Base-by-base conservation (phyloP, 1,140 invertebrate species). In the Coptotermes formosanus region DNA sequence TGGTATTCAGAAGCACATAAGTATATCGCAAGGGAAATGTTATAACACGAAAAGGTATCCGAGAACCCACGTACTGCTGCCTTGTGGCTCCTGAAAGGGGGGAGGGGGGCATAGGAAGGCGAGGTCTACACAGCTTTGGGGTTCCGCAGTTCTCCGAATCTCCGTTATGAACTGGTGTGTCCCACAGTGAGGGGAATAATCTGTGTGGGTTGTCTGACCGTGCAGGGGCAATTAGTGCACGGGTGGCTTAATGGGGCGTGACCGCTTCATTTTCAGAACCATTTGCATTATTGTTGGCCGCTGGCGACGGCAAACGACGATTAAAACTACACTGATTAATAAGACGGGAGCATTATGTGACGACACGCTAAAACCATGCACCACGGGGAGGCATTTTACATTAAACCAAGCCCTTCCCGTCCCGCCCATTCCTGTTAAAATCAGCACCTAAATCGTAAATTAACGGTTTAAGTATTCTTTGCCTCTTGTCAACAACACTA, bases 301-400 rank as follows among this genome's bases (percentile, higher is more conserved):
- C 25, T 30, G 64, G 64, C 64, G 25, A 30, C 14, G 25, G 64
- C 64, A 16, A 30, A 75, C 6, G 6, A 59, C 64, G 64, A 75
- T 75, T 75, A 75, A 75, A 75, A 75, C 64, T 75, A 30, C 64
- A 75, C 64, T 75, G 64, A 75, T 75, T 75, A 75, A 75, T 75
- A 75, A 75, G 64, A 30, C 59, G 25, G 25, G 59, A 21, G 4
- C 1, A 23, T 64, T 64, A 21, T 19, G 59, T 9, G 59, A 30
- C 16, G 64, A 75, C n/a, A 75, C 14, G 52, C 52, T 21, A 21
- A 55, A n/a, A 75, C 64, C n/a, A n/a, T 14, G n/a, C 25, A 30
- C 25, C 64, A 25, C 48, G 48, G 48, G 16, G 3, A 48, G 48
- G 16, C 9, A 2, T 38, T 38, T 38, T 38, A 38, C 38, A 38